phyloP scores from a whole-genome alignment of 2,888 invertebrate species.

The Netelia inedita region DNA sequence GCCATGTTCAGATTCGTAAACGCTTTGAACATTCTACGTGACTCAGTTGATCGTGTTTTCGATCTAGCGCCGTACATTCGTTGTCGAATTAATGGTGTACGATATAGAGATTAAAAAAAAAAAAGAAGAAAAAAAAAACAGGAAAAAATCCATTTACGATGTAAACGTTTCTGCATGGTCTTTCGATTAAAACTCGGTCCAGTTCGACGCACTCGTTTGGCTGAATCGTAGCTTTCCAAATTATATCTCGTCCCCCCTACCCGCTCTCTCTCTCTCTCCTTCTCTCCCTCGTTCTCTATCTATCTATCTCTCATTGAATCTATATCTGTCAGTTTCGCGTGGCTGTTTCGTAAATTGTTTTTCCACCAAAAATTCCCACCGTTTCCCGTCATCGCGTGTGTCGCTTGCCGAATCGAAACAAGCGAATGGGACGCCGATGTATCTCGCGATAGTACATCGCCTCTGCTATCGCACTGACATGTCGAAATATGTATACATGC shows the following conservation, averaged over 20 bases:
- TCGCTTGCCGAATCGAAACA: constrained; percentile 24
- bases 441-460: constrained; percentile 34
- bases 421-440: constrained; percentile 27
- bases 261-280: background rate
- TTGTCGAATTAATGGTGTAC: background rate
- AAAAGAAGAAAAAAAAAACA: background rate
- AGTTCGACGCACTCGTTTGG: constrained; percentile 23
- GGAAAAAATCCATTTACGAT: background rate
- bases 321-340: constrained; percentile 25
- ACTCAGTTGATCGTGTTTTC: constrained; percentile 2
- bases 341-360: constrained; percentile 50
- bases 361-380: constrained; percentile 42
- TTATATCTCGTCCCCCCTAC: background rate
- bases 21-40: background rate
- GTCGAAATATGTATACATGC: background rate
- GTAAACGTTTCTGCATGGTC: constrained; percentile 17
- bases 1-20: too few species aligned
- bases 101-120: constrained; percentile 18
- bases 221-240: constrained; percentile 18
- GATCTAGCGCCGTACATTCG: constrained; percentile 10
- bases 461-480: constrained; percentile 18
- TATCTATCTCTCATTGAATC: background rate
- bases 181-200: constrained; percentile 51
- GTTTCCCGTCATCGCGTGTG: constrained; percentile 13
- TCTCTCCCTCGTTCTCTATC: constrained; percentile 1